Evolutionary conservation across 1,140 invertebrate species (phyloP).

Genomic region (Cheumatopsyche charites): DNA sequence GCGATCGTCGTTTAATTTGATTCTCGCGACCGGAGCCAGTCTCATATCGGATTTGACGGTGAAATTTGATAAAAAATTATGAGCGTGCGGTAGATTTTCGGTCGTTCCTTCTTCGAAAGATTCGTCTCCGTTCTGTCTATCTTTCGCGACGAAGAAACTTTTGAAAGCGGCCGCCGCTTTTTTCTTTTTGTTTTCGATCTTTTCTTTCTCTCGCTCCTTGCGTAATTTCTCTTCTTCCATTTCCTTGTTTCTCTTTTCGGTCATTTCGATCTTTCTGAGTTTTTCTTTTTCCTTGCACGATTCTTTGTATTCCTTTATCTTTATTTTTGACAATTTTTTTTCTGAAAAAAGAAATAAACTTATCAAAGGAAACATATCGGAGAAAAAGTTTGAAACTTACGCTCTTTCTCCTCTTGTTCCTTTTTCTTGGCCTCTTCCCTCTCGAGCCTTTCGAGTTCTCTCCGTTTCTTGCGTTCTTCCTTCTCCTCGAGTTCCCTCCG

Average conservation of each 20-base stretch:
- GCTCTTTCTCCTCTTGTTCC: constrained; percentile 63
- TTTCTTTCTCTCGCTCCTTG: constrained; percentile 68
- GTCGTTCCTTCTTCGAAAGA: constrained; percentile 48
- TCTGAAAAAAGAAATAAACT: neutral
- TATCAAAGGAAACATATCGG: neutral
- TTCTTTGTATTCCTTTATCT: constrained; percentile 64
- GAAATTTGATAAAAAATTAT: constrained; percentile 54
- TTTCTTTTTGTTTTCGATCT: constrained; percentile 72
- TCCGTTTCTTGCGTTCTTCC: constrained; percentile 54
- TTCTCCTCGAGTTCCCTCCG: constrained; percentile 56
- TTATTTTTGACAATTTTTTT: constrained; percentile 52
- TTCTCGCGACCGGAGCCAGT: constrained; percentile 72
- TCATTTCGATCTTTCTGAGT: constrained; percentile 59
- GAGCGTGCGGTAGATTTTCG: constrained; percentile 39
- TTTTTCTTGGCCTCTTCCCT: constrained; percentile 59
- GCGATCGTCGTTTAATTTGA: constrained; percentile 58
- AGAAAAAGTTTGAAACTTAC: constrained; percentile 32
- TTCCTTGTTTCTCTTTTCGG: constrained; percentile 68
- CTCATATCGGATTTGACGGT: constrained; percentile 86
- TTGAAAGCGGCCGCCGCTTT: constrained; percentile 76
- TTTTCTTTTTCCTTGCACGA: constrained; percentile 63
- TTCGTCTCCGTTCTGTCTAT: constrained; percentile 60
- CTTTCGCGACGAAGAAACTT: constrained; percentile 80
- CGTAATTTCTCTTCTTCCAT: constrained; percentile 56
- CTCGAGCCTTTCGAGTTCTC: constrained; percentile 54